These are phyloP conservation scores for Conistra vaccinii DNA, from an alignment of 2,888 invertebrate species.

Conservation along the genomic window DNA sequence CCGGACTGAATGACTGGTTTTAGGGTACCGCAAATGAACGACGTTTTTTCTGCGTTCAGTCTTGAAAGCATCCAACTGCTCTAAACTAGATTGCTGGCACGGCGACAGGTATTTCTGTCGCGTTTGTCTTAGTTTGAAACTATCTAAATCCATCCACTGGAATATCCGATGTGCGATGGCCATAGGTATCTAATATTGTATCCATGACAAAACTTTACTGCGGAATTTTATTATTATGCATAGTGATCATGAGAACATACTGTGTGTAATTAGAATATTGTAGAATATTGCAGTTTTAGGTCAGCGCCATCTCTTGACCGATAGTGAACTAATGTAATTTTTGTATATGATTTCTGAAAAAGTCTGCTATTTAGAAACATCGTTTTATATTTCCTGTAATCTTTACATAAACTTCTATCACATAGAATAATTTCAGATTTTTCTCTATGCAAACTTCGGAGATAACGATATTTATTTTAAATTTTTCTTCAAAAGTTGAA, in stretches of 20 bases:
- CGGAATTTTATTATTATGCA: not conserved
- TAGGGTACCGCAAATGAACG: conserved; percentile 14
- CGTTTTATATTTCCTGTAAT: no score
- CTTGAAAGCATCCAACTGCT: not conserved
- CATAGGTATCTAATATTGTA: not conserved
- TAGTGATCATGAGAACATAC: not conserved
- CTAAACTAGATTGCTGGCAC: not conserved
- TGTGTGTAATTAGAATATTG: not conserved
- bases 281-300: no score
- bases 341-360: no score
- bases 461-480: no score
- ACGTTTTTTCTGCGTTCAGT: not conserved
- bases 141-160: not conserved
- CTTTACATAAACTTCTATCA: no score
- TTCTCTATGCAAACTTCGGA: no score
- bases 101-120: not conserved
- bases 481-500: no score
- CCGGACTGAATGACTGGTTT: conserved; percentile 68
- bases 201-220: not conserved
- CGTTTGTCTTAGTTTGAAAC: not conserved
- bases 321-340: no score
- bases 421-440: no score
- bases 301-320: no score
- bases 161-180: not conserved
- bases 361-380: no score